Conservation (phyloP, 2,797 vertebrate species). For the Gymnopithys bicolor region DNA sequence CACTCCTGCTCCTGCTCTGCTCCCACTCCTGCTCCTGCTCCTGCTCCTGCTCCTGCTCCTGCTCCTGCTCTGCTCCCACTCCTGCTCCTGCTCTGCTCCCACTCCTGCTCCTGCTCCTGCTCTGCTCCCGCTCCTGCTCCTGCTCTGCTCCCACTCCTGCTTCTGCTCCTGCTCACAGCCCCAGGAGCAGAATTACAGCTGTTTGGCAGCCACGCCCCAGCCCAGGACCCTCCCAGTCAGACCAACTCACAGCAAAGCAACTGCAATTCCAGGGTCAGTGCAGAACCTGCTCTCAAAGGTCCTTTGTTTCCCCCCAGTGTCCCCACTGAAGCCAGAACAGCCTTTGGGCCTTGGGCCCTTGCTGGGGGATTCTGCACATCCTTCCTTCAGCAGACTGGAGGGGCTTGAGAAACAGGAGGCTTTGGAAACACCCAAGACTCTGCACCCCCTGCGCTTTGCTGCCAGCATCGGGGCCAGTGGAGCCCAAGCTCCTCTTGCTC, state of each 20-base stretch:
- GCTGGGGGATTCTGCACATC: background rate
- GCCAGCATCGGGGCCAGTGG: background rate
- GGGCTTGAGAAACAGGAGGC: background rate
- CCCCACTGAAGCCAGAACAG: background rate
- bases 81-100: background rate
- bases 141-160: background rate
- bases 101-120: too few species aligned
- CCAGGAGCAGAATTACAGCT: background rate
- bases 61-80: too few species aligned
- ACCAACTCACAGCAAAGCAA: background rate
- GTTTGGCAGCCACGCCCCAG: background rate
- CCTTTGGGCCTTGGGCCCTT: background rate
- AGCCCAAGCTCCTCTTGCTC: background rate
- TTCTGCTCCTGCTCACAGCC: background rate
- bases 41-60: background rate
- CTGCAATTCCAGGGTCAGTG: background rate
- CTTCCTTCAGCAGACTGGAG: background rate
- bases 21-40: background rate
- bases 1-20: too few species aligned
- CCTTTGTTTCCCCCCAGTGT: background rate
- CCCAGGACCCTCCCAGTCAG: background rate
- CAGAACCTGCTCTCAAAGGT: background rate
- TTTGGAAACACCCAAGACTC: background rate
- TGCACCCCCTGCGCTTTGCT: background rate
- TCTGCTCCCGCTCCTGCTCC: background rate